Percentiles rank a stretch among this genome's conserved stretches.
These are phyloP conservation scores for Sinopyrophorus schimmeli DNA, from an alignment of 2,888 invertebrate species.

Conservation along the genomic window DNA sequence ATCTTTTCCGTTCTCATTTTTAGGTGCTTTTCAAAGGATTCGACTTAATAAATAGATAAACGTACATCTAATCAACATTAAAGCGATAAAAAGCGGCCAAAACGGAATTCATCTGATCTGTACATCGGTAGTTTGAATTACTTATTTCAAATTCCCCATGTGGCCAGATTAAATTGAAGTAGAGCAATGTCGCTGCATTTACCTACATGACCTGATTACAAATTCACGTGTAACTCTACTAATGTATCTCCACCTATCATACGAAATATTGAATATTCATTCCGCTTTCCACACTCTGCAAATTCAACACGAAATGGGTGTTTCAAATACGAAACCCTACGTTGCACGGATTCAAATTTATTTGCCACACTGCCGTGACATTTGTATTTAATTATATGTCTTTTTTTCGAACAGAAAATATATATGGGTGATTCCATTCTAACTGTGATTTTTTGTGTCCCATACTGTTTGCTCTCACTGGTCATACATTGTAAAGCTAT, in stretches of 20 bases:
- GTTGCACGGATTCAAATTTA: conserved; percentile 19
- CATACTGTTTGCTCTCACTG: too few relatives aligned
- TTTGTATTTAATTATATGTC: conserved; percentile 3
- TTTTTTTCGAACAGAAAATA: too few relatives aligned
- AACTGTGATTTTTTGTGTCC: too few relatives aligned
- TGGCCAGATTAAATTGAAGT: conserved; percentile 27
- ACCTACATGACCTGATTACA: conserved; percentile 28
- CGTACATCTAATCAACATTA: too few relatives aligned
- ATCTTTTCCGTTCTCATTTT: too few relatives aligned
- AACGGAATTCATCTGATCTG: conserved; percentile 14
- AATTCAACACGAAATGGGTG: conserved; percentile 28
- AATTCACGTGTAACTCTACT: conserved; percentile 30
- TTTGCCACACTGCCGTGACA: conserved; percentile 16
- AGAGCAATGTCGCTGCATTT: conserved; percentile 25
- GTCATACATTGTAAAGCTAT: too few relatives aligned
- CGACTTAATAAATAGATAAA: too few relatives aligned
- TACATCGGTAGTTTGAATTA: conserved; percentile 15
- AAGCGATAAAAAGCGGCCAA: too few relatives aligned
- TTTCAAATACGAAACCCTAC: conserved; percentile 19
- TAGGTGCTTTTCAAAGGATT: too few relatives aligned
- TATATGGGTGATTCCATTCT: too few relatives aligned
- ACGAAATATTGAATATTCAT: conserved; percentile 34
- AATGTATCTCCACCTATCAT: conserved; percentile 28
- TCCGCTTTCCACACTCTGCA: conserved; percentile 27
- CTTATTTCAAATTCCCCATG: conserved; percentile 22